phyloP scores from a whole-genome alignment of 2,797 vertebrate genomes.

The Pseudochirops cupreus region DNA sequence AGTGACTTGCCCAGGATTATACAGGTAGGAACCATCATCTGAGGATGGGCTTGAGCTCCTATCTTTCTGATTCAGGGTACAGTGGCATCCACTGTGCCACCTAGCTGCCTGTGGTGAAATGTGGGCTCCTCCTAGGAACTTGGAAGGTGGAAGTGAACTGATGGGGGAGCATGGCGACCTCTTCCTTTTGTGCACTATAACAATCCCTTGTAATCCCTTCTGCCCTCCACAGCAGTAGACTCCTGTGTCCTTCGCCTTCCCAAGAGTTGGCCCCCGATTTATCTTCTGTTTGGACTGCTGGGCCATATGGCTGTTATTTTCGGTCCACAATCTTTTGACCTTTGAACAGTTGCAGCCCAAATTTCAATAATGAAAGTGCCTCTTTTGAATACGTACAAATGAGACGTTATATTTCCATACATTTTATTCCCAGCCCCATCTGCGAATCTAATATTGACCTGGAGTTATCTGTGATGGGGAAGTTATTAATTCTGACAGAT shows the following conservation, averaged over 20 bases:
- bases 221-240: constrained; percentile 59
- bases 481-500: constrained; percentile 91
- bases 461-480: constrained; percentile 89
- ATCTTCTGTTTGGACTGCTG: constrained; percentile 75
- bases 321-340: constrained; percentile 83
- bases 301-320: constrained; percentile 83
- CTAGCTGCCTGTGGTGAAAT: background rate
- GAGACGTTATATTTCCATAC: constrained; percentile 89
- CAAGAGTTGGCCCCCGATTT: constrained; percentile 71
- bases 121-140: constrained; percentile 23
- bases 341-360: constrained; percentile 83
- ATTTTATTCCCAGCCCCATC: constrained; percentile 88
- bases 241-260: constrained; percentile 15
- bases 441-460: constrained; percentile 90
- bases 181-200: constrained; percentile 50
- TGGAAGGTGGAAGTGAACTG: background rate
- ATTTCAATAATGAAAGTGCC: constrained; percentile 84
- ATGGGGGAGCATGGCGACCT: constrained; percentile 23
- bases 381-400: constrained; percentile 84
- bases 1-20: background rate
- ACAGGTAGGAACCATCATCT: background rate
- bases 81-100: background rate
- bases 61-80: background rate
- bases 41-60: background rate
- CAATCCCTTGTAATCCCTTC: constrained; percentile 66